A percentile compares a stretch with the other conserved stretches of the same genome.
Evolutionary conservation across 2,888 invertebrate species (phyloP).

Genomic region (Saturnia japonica): DNA sequence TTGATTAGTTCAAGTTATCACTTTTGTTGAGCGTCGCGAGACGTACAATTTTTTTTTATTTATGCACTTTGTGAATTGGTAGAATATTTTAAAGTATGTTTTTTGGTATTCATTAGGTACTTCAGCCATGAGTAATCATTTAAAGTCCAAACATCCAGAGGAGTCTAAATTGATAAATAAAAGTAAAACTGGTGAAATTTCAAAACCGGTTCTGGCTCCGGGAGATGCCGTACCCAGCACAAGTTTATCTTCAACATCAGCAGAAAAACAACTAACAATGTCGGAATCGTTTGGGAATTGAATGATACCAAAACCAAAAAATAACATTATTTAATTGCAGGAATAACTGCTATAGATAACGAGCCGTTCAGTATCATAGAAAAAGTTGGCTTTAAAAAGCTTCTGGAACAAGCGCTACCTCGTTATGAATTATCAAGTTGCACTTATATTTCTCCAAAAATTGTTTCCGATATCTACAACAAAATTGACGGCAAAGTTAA

Average conservation of each 20-base stretch:
- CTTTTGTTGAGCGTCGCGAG: no score
- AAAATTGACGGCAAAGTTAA: no score
- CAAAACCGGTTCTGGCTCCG: not conserved
- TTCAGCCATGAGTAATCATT: no score
- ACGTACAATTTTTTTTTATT: no score
- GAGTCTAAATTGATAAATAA: no score
- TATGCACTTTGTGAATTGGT: no score
- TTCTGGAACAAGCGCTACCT: conserved; percentile 36
- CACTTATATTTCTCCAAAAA: conserved; percentile 29
- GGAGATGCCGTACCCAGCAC: not conserved
- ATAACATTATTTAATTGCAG: conserved; percentile 44
- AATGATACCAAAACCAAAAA: conserved; percentile 38
- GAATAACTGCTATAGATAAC: conserved; percentile 49
- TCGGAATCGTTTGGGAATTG: not conserved
- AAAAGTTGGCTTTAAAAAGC: no score
- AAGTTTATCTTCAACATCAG: not conserved
- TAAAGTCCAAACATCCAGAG: no score
- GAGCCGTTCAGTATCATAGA: conserved; percentile 40
- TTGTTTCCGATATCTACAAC: conserved; percentile 32
- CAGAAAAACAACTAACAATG: not conserved
- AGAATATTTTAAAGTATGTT: no score
- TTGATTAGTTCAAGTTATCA: no score
- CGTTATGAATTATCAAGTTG: conserved; percentile 37
- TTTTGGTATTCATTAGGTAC: no score
- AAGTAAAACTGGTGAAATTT: no score